Base-by-base conservation (phyloP, 2,113 vertebrate species). In the Cebus imitator region DNA sequence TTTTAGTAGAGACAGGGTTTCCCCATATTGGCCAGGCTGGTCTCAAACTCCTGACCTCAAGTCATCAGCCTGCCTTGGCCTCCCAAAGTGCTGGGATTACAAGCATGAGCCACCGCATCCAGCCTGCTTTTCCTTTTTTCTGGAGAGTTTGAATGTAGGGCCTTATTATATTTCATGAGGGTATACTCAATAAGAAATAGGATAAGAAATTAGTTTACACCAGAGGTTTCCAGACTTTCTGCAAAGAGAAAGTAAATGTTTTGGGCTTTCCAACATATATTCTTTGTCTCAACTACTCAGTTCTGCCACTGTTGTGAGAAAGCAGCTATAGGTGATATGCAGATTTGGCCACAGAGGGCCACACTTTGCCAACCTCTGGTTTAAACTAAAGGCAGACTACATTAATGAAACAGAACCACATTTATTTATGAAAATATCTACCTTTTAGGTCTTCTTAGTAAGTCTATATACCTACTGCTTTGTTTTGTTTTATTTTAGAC, bases 141-240 rank as follows among this genome's bases (percentile, higher is more conserved):
- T 58, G 16, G 81, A 94, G 21, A 83, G 20, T 72, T 58, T 89
- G 66, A 37, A 93, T 68, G 58, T 87, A 96, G 37, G 35, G 21
- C 9, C 32, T 94, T 81, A 18, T 81, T 89, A 70, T 80, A 76
- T 79, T 89, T 96, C 40, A 91, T 87, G 25, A 96, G 45, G 72
- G 8, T 82, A 70, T 87, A 76, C 37, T 30, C 32, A 90, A n/a
- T 85, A 90, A 86, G n/a, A 79, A 91, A 89, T 73, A 35, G 27
- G 25, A 48, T 73, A 89, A 94, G 80, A 96, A 72, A 93, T 87
- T 61, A 30, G 4, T 66, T 85, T 87, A 90, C 90, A 78, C 35
- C 55, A 21, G 11, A 11, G 8, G 32, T 95, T 75, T 45, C 1
- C 40, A 58, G 81, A 66, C 50, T 76, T 95, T 57, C 86, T 84